phyloP scores from a whole-genome alignment of 2,888 invertebrate species.

The Terebella lapidaria region DNA sequence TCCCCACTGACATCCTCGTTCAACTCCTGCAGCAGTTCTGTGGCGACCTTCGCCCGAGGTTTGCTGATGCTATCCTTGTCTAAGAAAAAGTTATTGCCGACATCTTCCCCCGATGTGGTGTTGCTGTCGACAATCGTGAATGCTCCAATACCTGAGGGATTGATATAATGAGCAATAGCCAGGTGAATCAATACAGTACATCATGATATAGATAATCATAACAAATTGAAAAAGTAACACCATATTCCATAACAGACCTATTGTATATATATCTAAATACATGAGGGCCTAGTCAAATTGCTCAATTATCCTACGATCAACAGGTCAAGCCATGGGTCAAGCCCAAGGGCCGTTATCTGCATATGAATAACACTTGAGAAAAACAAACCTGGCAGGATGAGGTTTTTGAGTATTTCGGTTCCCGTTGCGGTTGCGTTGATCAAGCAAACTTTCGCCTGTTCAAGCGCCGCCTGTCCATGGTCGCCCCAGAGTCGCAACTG shows the following conservation, averaged over 20 bases:
- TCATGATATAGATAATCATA: no score
- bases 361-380: no score
- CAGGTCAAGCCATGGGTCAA: no score
- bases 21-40: slow-evolving; percentile 77
- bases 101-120: slow-evolving; percentile 81
- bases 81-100: slow-evolving; percentile 93
- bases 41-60: slow-evolving; percentile 77
- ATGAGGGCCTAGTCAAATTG: no score
- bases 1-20: slow-evolving; percentile 91
- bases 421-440: slow-evolving; percentile 90
- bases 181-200: no score
- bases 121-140: slow-evolving; percentile 84
- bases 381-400: slow-evolving; percentile 93
- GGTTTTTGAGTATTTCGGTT: slow-evolving; percentile 89
- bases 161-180: no score
- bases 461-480: slow-evolving; percentile 86
- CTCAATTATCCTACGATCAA: no score
- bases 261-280: no score
- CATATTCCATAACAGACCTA: no score
- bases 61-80: slow-evolving; percentile 73
- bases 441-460: slow-evolving; percentile 83
- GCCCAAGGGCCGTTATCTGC: no score
- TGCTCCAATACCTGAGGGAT: slow-evolving; percentile 53
- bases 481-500: slow-evolving; percentile 80
- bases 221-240: no score